Evolutionary conservation across 1,140 invertebrate genomes (phyloP).

Genomic region (Antheraea mylitta): DNA sequence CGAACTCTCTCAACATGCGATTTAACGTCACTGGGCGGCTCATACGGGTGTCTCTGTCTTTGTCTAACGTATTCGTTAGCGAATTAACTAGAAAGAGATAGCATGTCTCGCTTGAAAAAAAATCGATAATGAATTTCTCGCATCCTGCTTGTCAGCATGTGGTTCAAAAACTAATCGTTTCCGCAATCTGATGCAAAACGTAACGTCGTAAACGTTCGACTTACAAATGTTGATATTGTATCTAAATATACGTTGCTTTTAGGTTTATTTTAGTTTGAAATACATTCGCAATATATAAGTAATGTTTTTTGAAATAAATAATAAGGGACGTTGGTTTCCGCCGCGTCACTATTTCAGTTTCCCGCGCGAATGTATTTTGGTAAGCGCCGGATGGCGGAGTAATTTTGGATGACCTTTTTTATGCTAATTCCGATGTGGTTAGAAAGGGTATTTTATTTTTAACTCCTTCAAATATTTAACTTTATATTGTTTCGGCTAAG

Average conservation of each 20-base stretch:
- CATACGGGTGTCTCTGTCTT: constrained; percentile 24
- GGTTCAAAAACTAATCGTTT: constrained; percentile 73
- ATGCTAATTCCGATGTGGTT: constrained; percentile 6
- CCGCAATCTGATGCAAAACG: constrained; percentile 31
- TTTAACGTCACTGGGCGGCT: constrained; percentile 40
- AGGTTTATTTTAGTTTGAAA: constrained; percentile 17
- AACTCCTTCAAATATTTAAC: not conserved
- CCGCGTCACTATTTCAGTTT: constrained; percentile 46
- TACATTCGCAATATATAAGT: constrained; percentile 17
- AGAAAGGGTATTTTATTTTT: not conserved
- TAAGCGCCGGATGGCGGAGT: constrained; percentile 14
- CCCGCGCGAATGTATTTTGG: constrained; percentile 62
- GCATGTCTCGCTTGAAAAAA: constrained; percentile 50
- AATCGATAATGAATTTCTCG: constrained; percentile 70
- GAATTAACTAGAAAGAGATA: constrained; percentile 31
- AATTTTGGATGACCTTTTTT: constrained; percentile 17
- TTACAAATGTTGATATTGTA: constrained; percentile 9
- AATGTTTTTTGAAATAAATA: constrained; percentile 30
- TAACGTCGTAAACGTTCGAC: constrained; percentile 32
- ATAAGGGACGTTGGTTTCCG: constrained; percentile 58
- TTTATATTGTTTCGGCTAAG: not conserved
- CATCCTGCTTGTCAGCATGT: constrained; percentile 71
- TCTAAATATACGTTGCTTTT: not conserved
- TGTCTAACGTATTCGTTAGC: constrained; percentile 21
- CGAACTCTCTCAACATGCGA: constrained; percentile 34